These are phyloP conservation scores for Meta bourneti DNA, from an alignment of 2,888 invertebrate genomes.

Conservation along the genomic window DNA sequence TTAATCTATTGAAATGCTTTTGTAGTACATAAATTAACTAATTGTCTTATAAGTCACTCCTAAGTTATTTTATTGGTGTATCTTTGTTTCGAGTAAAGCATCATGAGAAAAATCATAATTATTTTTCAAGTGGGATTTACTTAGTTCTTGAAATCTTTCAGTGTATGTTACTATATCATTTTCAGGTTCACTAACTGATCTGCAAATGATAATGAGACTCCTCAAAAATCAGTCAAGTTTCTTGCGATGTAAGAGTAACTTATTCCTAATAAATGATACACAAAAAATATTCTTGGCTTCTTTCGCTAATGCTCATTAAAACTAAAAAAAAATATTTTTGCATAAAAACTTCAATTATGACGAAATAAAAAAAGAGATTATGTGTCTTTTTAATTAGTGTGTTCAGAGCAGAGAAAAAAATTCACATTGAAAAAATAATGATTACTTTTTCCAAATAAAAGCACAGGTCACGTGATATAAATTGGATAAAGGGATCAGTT, in stretches of 20 bases:
- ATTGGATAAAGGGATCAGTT: background rate
- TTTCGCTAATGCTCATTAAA: background rate
- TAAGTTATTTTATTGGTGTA: too few relatives aligned
- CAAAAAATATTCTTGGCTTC: background rate
- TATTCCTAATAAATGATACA: background rate
- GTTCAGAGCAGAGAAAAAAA: background rate
- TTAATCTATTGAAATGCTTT: too few relatives aligned
- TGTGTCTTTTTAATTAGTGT: constrained; percentile 32
- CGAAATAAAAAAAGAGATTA: constrained; percentile 1
- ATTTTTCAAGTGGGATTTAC: too few relatives aligned
- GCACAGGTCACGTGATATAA: background rate
- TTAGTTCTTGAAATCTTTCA: too few relatives aligned
- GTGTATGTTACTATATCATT: too few relatives aligned
- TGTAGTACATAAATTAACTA: too few relatives aligned
- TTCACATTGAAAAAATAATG: background rate
- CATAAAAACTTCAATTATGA: constrained; percentile 1
- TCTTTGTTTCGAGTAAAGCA: too few relatives aligned
- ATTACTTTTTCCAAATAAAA: background rate
- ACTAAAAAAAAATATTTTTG: background rate
- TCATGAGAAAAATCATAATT: too few relatives aligned
- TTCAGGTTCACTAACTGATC: background rate
- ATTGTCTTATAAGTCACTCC: too few relatives aligned
- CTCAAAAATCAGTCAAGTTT: background rate
- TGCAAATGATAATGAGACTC: background rate
- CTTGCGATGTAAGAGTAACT: background rate